Conservation (phyloP, 2,888 invertebrate species). For the Pardosa pseudoannulata region DNA sequence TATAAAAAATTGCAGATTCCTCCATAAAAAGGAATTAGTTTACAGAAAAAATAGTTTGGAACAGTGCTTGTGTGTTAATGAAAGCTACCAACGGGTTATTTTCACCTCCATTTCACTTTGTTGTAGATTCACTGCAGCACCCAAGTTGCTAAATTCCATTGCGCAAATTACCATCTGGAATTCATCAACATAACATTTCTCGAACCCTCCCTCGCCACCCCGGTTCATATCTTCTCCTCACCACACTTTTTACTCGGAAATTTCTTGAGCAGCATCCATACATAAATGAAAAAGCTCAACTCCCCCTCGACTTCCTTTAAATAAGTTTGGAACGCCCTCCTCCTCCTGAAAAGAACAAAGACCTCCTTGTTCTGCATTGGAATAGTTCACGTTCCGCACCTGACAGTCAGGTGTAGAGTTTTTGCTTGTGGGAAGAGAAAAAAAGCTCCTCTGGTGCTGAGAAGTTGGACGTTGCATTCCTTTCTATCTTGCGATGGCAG, state of each 20-base stretch:
- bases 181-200: not conserved
- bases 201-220: no score
- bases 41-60: no score
- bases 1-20: no score
- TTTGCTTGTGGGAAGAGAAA: constrained; percentile 15
- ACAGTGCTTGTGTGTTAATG: no score
- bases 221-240: not conserved
- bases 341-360: not conserved
- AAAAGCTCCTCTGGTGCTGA: not conserved
- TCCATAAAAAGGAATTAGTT: no score
- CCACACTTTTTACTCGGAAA: not conserved
- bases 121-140: no score
- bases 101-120: no score
- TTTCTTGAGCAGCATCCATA: not conserved
- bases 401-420: constrained; percentile 19
- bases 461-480: not conserved
- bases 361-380: not conserved
- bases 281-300: not conserved
- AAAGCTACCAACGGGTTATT: no score
- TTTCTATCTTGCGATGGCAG: not conserved
- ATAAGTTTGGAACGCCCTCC: constrained; percentile 13
- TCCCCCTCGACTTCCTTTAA: constrained; percentile 1
- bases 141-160: not conserved
- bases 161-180: constrained; percentile 8
- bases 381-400: constrained; percentile 7